These are phyloP conservation scores for Mesochorus sp. DNA, from an alignment of 2,888 invertebrate genomes.

Conservation along the genomic window DNA sequence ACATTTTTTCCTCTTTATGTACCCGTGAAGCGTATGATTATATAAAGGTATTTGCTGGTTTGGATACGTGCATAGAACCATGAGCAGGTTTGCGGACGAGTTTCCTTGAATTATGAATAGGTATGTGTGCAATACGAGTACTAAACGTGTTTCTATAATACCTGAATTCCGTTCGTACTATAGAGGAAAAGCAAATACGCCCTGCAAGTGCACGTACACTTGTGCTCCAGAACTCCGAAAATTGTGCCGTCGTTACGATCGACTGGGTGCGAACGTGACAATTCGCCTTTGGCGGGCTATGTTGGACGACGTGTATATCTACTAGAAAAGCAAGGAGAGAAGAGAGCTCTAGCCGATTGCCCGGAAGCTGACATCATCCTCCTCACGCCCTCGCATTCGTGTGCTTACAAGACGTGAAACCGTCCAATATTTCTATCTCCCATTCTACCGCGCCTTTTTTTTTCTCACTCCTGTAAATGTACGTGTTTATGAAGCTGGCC, in stretches of 20 bases:
- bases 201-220: constrained; percentile 23
- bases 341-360: constrained; percentile 43
- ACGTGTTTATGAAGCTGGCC: background rate
- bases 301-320: constrained; percentile 47
- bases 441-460: background rate
- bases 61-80: constrained; percentile 30
- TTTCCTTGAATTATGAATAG: constrained; percentile 34
- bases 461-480: background rate
- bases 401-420: background rate
- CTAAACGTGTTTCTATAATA: constrained; percentile 46
- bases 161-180: constrained; percentile 11
- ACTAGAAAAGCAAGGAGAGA: constrained; percentile 13
- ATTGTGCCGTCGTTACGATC: constrained; percentile 54
- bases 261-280: constrained; percentile 52
- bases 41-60: constrained; percentile 42
- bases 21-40: constrained; percentile 34
- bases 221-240: constrained; percentile 38
- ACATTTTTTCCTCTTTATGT: background rate
- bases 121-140: constrained; percentile 39
- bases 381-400: constrained; percentile 25
- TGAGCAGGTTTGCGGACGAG: background rate
- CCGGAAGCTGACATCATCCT: constrained; percentile 38
- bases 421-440: constrained; percentile 4
- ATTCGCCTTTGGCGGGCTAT: constrained; percentile 43
- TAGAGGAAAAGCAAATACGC: constrained; percentile 33